phyloP scores from a whole-genome alignment of 1,140 invertebrate species.

The Capitella teleta region DNA sequence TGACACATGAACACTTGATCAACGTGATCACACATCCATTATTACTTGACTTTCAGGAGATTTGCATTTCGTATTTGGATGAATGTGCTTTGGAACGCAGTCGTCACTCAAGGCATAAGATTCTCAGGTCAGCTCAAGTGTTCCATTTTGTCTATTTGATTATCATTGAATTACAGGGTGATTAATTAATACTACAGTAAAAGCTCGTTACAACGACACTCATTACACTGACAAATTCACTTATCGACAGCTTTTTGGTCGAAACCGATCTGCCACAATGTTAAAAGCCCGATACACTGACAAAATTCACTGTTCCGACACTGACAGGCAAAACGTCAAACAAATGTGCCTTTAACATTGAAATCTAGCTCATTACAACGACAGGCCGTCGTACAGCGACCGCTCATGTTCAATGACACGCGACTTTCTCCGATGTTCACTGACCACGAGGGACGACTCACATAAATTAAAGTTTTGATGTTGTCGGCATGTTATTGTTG shows the following conservation, averaged over 20 bases:
- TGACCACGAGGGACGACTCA: no score
- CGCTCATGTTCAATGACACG: no score
- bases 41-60: slow-evolving; percentile 48
- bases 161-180: slow-evolving; percentile 1
- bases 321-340: no score
- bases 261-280: not conserved
- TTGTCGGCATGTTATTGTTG: no score
- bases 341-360: no score
- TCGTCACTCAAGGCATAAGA: slow-evolving; percentile 69
- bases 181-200: slow-evolving; percentile 19
- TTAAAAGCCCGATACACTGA: not conserved
- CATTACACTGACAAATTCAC: not conserved
- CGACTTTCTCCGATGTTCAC: no score
- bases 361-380: no score
- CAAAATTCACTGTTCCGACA: no score
- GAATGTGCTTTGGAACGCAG: slow-evolving; percentile 68
- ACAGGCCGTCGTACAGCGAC: not conserved
- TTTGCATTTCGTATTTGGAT: slow-evolving; percentile 81
- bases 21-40: not conserved
- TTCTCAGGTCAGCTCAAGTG: slow-evolving; percentile 48
- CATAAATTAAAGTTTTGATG: no score
- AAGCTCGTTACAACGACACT: not conserved
- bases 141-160: not conserved
- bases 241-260: not conserved
- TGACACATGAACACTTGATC: slow-evolving; percentile 11